Percentiles rank a stretch among this genome's conserved stretches.
phyloP scores from a whole-genome alignment of 2,113 vertebrate species.

The Dipodomys stephensi region DNA sequence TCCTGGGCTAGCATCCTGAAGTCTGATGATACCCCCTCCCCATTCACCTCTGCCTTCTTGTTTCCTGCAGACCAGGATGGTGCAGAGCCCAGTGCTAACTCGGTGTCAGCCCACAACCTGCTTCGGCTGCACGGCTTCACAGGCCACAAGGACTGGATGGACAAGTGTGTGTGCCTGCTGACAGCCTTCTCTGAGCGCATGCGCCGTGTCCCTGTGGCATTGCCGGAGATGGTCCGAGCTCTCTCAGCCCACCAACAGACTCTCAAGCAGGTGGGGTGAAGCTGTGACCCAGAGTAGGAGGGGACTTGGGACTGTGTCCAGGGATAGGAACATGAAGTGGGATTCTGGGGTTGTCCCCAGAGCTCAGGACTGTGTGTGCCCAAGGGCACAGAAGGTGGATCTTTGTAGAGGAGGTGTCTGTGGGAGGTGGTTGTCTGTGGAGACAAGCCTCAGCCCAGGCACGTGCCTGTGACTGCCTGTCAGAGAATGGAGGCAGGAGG shows the following conservation, averaged over 20 bases:
- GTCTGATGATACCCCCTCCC: not conserved
- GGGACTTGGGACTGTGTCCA: not conserved
- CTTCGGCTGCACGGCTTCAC: slow-evolving; percentile 92
- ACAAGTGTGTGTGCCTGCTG: slow-evolving; percentile 89
- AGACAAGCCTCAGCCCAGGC: not conserved
- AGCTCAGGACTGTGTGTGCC: not conserved
- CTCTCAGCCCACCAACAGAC: slow-evolving; percentile 90
- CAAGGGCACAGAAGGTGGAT: not conserved
- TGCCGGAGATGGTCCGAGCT: slow-evolving; percentile 94
- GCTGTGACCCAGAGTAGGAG: not conserved
- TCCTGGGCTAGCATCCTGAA: not conserved
- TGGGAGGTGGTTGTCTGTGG: not conserved
- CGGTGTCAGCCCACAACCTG: slow-evolving; percentile 91
- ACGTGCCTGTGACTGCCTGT: not conserved
- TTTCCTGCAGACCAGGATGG: slow-evolving; percentile 93
- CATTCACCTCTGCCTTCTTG: accelerated
- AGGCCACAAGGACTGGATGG: slow-evolving; percentile 89
- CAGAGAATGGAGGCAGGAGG: not conserved
- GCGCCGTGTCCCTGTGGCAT: slow-evolving; percentile 89
- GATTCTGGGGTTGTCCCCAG: not conserved
- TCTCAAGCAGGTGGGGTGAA: slow-evolving; percentile 91
- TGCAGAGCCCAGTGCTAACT: slow-evolving; percentile 95
- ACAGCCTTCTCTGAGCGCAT: slow-evolving; percentile 93
- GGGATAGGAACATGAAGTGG: not conserved
- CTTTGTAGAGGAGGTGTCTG: not conserved